A percentile compares a stretch with the other conserved stretches of the same genome.
phyloP scores from a whole-genome alignment of 2,888 invertebrate species.

The Yponomeuta malinellus region DNA sequence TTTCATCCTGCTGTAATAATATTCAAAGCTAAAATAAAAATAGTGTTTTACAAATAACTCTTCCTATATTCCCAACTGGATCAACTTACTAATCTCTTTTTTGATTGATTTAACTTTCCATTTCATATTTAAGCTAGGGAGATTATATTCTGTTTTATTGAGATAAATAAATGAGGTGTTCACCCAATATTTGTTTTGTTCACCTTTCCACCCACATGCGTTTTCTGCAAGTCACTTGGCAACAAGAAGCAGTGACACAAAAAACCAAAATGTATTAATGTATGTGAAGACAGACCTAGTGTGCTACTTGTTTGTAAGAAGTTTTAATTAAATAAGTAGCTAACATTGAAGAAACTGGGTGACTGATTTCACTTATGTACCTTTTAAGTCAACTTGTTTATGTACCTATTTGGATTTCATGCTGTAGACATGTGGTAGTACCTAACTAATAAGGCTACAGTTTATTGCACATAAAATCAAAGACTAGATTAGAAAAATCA shows the following conservation, averaged over 20 bases:
- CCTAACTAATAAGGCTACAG: no score
- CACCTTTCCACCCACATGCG: slow-evolving; percentile 36
- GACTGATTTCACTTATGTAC: background rate
- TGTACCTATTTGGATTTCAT: no score
- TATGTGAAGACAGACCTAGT: background rate
- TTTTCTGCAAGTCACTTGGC: slow-evolving; percentile 52
- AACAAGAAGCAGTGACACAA: slow-evolving; percentile 15
- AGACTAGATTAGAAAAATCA: no score
- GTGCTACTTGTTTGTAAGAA: background rate
- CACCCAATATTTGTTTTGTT: slow-evolving; percentile 55
- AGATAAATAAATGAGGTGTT: slow-evolving; percentile 66
- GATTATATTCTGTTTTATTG: slow-evolving; percentile 73
- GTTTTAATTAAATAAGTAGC: background rate
- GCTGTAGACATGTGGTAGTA: no score
- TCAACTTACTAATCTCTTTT: slow-evolving; percentile 47
- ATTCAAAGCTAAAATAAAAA: slow-evolving; percentile 28
- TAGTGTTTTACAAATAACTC: slow-evolving; percentile 24
- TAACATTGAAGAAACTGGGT: slow-evolving; percentile 11
- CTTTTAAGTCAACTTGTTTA: background rate
- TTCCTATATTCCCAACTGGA: slow-evolving; percentile 29
- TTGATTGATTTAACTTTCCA: slow-evolving; percentile 46
- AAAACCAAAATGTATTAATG: background rate
- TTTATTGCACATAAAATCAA: no score
- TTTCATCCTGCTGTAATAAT: slow-evolving; percentile 41
- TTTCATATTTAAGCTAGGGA: slow-evolving; percentile 65